A percentile compares a stretch with the other conserved stretches of the same genome.
phyloP scores from a whole-genome alignment of 1,140 invertebrate species.

The Epicauta chinensis region DNA sequence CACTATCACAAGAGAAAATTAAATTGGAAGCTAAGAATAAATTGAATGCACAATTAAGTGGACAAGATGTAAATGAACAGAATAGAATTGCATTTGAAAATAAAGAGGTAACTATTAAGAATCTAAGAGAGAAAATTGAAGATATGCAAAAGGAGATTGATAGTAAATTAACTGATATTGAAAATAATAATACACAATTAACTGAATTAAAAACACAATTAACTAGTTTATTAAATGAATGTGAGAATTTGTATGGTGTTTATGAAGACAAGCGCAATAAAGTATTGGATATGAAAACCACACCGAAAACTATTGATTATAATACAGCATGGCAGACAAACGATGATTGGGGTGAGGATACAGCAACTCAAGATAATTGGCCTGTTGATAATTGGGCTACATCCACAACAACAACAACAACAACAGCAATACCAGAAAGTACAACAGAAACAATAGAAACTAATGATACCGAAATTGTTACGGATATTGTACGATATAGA shows the following conservation, averaged over 20 bases:
- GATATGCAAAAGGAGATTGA: constrained; percentile 61
- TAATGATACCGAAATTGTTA: constrained; percentile 35
- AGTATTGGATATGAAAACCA: constrained; percentile 51
- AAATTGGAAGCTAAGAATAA: constrained; percentile 73
- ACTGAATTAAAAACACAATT: constrained; percentile 56
- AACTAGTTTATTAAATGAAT: constrained; percentile 46
- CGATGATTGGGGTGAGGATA: constrained; percentile 40
- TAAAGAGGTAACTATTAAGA: constrained; percentile 79
- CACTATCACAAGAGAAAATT: constrained; percentile 76
- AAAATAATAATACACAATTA: constrained; percentile 74
- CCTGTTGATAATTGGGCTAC: constrained; percentile 44
- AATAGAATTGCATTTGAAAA: constrained; percentile 67
- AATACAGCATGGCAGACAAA: constrained; percentile 36
- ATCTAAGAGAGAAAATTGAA: constrained; percentile 59
- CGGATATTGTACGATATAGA: constrained; percentile 67
- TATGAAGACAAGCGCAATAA: constrained; percentile 52
- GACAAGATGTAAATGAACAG: constrained; percentile 54
- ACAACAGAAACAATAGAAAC: constrained; percentile 34
- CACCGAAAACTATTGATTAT: constrained; percentile 40
- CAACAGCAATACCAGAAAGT: constrained; percentile 36
- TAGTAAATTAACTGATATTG: constrained; percentile 71
- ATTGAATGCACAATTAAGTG: constrained; percentile 44
- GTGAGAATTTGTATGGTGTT: constrained; percentile 52
- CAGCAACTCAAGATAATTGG: constrained; percentile 41
- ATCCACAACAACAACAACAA: constrained; percentile 26